Conservation (phyloP, 2,888 invertebrate genomes). For the Rugalucina vietnamica region DNA sequence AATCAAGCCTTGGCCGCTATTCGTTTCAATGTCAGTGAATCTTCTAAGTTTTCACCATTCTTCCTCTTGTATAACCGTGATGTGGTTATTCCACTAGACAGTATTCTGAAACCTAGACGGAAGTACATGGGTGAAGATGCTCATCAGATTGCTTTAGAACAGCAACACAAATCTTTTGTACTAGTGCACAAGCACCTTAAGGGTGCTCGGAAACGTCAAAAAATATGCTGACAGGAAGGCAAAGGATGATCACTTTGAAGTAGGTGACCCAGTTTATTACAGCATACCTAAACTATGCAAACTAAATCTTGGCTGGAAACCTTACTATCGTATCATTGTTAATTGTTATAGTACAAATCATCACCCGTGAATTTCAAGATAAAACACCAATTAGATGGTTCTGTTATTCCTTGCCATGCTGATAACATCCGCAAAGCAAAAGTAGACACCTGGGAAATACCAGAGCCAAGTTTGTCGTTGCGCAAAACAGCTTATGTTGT, state of each 20-base stretch:
- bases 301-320: slow-evolving; percentile 51
- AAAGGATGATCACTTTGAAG: slow-evolving; percentile 38
- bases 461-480: background rate
- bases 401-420: slow-evolving; percentile 31
- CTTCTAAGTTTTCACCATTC: slow-evolving; percentile 44
- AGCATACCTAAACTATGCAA: slow-evolving; percentile 43
- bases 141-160: slow-evolving; percentile 53
- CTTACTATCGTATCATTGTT: slow-evolving; percentile 50
- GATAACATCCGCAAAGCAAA: slow-evolving; percentile 30
- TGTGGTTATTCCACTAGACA: slow-evolving; percentile 51
- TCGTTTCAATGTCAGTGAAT: slow-evolving; percentile 47
- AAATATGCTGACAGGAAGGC: slow-evolving; percentile 47
- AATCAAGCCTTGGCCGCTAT: slow-evolving; percentile 29
- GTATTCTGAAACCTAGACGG: slow-evolving; percentile 44
- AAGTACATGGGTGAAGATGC: slow-evolving; percentile 49
- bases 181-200: slow-evolving; percentile 34
- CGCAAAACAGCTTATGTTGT: slow-evolving; percentile 18
- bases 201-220: slow-evolving; percentile 41
- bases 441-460: slow-evolving; percentile 25
- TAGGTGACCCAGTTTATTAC: slow-evolving; percentile 57
- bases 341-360: too few relatives aligned
- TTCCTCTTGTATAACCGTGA: slow-evolving; percentile 54
- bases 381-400: slow-evolving; percentile 39
- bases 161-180: slow-evolving; percentile 52
- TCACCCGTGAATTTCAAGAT: slow-evolving; percentile 35